phyloP scores from a whole-genome alignment of 2,888 invertebrate genomes.

The Cerastis leucographa region DNA sequence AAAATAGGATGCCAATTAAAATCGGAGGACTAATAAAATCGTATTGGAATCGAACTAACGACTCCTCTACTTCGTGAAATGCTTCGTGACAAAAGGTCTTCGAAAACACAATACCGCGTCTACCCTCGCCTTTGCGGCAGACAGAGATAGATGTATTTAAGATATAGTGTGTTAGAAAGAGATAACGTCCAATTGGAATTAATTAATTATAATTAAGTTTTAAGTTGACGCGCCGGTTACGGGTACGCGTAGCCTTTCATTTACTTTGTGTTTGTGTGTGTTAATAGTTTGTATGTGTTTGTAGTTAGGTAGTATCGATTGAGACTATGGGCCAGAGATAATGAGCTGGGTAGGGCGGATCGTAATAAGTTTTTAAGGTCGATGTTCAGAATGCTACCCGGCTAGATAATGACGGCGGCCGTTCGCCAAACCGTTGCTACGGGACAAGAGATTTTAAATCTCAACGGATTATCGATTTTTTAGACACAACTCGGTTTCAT shows the following conservation, averaged over 20 bases:
- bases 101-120: conserved; percentile 89
- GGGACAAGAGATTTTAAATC: conserved; percentile 59
- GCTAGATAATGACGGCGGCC: conserved; percentile 69
- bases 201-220: conserved; percentile 96
- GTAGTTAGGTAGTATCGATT: conserved; percentile 86
- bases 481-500: conserved; percentile 54
- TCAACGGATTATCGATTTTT: conserved; percentile 65
- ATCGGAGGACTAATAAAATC: conserved; percentile 87
- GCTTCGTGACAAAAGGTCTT: conserved; percentile 89
- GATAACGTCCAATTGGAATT: conserved; percentile 92
- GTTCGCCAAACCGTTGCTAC: conserved; percentile 52
- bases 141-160: conserved; percentile 86
- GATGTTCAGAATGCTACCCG: conserved; percentile 71
- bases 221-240: conserved; percentile 93
- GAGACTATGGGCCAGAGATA: conserved; percentile 89
- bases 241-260: conserved; percentile 87
- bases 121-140: conserved; percentile 82
- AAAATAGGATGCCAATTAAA: conserved; percentile 88
- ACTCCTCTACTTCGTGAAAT: conserved; percentile 87
- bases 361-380: conserved; percentile 88
- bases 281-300: conserved; percentile 79
- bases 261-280: conserved; percentile 84
- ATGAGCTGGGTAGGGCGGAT: conserved; percentile 87
- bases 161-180: conserved; percentile 83
- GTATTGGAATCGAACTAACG: conserved; percentile 88